These are phyloP conservation scores for Betta splendens DNA, from an alignment of 2,797 vertebrate genomes.

Conservation along the genomic window DNA sequence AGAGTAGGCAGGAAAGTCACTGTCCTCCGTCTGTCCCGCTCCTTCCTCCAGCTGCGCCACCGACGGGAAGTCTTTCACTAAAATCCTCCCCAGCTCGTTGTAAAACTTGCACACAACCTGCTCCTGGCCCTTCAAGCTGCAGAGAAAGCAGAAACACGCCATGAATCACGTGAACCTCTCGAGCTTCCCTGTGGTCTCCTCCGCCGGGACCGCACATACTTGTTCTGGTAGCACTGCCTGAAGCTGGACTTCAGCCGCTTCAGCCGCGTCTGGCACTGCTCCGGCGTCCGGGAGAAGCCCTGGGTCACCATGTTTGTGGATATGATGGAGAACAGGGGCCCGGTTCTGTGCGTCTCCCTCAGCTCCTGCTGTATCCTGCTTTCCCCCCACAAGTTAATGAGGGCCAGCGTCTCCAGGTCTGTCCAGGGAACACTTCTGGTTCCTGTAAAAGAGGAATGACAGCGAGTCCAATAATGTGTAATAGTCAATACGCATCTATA, in stretches of 20 bases:
- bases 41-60: conserved; percentile 48
- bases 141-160: not conserved
- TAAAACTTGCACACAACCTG: conserved; percentile 77
- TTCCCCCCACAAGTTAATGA: conserved; percentile 78
- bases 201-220: conserved; percentile 42
- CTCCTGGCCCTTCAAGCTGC: conserved; percentile 66
- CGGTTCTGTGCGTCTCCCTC: conserved; percentile 69
- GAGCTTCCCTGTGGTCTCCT: not conserved
- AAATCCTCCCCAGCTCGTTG: conserved; percentile 72
- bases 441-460: conserved; percentile 23
- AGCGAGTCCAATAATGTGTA: not conserved
- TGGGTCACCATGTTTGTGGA: conserved; percentile 72
- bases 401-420: conserved; percentile 74
- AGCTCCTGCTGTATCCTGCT: conserved; percentile 71
- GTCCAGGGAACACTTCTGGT: conserved; percentile 77
- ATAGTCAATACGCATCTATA: too few relatives aligned
- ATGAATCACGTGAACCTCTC: not conserved
- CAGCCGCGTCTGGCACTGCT: conserved; percentile 79
- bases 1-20: conserved; percentile 46
- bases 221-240: conserved; percentile 80
- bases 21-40: conserved; percentile 55
- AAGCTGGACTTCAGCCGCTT: conserved; percentile 77
- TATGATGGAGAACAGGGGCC: conserved; percentile 73
- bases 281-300: conserved; percentile 75
- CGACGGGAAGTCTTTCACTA: conserved; percentile 65